Conservation (phyloP, 2,113 vertebrate species). For the Naja naja region DNA sequence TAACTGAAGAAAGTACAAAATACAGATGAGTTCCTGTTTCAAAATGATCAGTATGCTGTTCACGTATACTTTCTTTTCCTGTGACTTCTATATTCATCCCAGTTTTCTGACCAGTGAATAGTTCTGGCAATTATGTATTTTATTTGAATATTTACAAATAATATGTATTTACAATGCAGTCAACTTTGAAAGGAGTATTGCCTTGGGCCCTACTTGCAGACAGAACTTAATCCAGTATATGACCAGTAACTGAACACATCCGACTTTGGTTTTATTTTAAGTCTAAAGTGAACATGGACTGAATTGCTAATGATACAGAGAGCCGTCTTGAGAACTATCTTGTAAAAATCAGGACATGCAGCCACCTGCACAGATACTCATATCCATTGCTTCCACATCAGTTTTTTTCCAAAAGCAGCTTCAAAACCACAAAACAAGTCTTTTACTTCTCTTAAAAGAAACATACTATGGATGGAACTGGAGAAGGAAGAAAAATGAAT, state of each 20-base stretch:
- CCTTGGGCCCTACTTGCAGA: background rate
- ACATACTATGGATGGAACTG: background rate
- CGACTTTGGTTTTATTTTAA: background rate
- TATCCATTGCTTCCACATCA: background rate
- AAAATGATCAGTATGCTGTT: background rate
- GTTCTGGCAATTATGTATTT: background rate
- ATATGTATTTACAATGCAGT: background rate
- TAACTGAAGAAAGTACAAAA: background rate
- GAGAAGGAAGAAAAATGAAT: background rate
- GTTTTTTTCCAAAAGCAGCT: background rate
- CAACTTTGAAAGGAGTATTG: background rate
- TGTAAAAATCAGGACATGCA: background rate
- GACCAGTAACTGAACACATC: background rate
- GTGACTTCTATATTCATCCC: background rate
- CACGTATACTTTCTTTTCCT: background rate
- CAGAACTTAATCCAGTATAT: background rate
- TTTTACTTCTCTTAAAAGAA: background rate
- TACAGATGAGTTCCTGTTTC: background rate
- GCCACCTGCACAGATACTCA: background rate
- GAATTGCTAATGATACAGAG: background rate
- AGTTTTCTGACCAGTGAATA: background rate
- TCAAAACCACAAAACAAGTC: background rate
- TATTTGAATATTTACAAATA: background rate
- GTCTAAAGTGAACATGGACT: background rate
- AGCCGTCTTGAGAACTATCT: background rate